Base-by-base conservation (phyloP, 2,113 vertebrate species). In the Indri indri region DNA sequence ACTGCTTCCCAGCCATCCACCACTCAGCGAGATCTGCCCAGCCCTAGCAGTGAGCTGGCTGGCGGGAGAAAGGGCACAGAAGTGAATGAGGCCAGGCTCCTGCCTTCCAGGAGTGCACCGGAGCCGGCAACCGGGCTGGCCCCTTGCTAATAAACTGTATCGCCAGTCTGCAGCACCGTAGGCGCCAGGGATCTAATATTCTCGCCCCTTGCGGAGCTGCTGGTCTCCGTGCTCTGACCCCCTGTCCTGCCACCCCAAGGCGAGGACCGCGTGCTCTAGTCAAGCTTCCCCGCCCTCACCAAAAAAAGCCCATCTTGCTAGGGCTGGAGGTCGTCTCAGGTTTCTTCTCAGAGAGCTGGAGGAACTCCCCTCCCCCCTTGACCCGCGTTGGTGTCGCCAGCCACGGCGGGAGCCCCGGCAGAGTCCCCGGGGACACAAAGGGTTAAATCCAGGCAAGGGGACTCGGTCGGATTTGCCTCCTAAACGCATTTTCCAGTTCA, bases 401-500 rank as follows among this genome's bases (percentile, higher is more conserved):
- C 9, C 45, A 23, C 61, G 0, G 2, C 27, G 30, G 66, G 59
- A 73, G 59, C 42, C 42, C 20, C 1, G 2, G 88, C 7, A 66
- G 89, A 82, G 80, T 96, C 90, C 94, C 91, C 76, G 68, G 79
- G 96, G 97, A 94, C 94, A 16, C 93, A 96, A 13, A 70, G 90
- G 97, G 96, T 97, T 96, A 70, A 94, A 92, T 27, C 92, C 88
- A 92, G 82, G 96, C 96, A n/a, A 79, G n/a, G 61, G 95, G 84
- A 92, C 80, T 77, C 17, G 61, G 63, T 97, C 27, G 93, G 86
- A 79, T 59, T 70, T 61, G 30, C 96, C 90, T 96, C 96, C 97
- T 89, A 47, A 97, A 97, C 84, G 97, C 97, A 74, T 94, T 98
- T 97, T 98, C 76, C 98, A 71, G 97, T 37, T 97, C 98, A 96